Conservation (phyloP, 1,140 invertebrate genomes). For the Lithobius niger region DNA sequence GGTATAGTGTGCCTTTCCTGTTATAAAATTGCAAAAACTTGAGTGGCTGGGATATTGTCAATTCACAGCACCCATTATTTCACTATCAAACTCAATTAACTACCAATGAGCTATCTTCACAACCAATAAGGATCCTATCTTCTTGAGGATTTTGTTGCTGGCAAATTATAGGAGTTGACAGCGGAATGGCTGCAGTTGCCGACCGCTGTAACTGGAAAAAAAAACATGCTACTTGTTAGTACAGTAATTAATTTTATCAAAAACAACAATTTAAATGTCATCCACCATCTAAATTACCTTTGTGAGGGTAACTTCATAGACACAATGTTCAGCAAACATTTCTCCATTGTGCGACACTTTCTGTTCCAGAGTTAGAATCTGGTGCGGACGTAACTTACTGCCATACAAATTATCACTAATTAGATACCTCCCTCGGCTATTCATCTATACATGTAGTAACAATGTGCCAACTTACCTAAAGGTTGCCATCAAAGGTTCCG, state of each 20-base stretch:
- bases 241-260: too few relatives aligned
- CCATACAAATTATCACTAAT: too few relatives aligned
- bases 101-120: slow-evolving; percentile 60
- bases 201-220: slow-evolving; percentile 1
- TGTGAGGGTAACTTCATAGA: slow-evolving; percentile 50
- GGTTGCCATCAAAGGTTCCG: slow-evolving; percentile 38
- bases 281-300: too few relatives aligned
- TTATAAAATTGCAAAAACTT: too few relatives aligned
- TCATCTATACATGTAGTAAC: too few relatives aligned
- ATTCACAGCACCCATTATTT: too few relatives aligned
- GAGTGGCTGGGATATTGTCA: too few relatives aligned
- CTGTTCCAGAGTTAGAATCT: slow-evolving; percentile 59
- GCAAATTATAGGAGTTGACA: slow-evolving; percentile 42
- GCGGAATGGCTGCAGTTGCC: slow-evolving; percentile 1
- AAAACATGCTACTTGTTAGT: neutral
- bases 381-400: slow-evolving; percentile 46
- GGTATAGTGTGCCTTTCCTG: too few relatives aligned
- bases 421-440: too few relatives aligned
- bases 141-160: slow-evolving; percentile 50
- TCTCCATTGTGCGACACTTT: slow-evolving; percentile 58
- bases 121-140: slow-evolving; percentile 55
- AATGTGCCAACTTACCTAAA: slow-evolving; percentile 7
- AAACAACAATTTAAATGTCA: too few relatives aligned
- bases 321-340: slow-evolving; percentile 56
- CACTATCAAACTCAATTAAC: too few relatives aligned